Percentiles rank a stretch among this genome's conserved stretches.
Evolutionary conservation across 2,888 invertebrate species (phyloP).

Genomic region (Phyto melanocephala): DNA sequence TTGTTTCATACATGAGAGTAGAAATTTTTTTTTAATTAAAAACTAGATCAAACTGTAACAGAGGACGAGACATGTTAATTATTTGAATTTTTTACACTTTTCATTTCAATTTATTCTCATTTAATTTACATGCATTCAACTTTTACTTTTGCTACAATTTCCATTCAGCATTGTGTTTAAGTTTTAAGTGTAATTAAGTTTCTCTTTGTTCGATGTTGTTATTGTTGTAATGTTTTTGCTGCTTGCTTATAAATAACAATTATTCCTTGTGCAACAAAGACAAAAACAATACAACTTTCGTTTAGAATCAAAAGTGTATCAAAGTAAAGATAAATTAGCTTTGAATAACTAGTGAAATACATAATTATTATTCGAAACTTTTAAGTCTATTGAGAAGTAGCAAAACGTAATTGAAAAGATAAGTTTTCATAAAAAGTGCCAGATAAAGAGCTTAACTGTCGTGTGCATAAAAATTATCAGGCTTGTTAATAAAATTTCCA

Average conservation of each 20-base stretch:
- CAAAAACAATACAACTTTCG: conserved; percentile 3
- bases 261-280: neutral
- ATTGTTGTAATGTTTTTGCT: neutral
- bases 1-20: neutral
- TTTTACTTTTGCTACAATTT: conserved; percentile 28
- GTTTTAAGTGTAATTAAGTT: conserved; percentile 13
- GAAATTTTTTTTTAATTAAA: conserved; percentile 32
- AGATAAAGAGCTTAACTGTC: too few relatives aligned
- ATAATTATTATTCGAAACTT: neutral
- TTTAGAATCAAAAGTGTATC: neutral
- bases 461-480: too few relatives aligned
- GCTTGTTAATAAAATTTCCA: too few relatives aligned
- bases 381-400: neutral
- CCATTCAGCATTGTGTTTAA: conserved; percentile 22
- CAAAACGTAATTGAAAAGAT: neutral
- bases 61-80: conserved; percentile 48
- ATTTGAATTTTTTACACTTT: neutral
- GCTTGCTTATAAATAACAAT: neutral
- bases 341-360: neutral
- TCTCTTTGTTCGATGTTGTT: neutral
- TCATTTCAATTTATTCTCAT: conserved; percentile 1
- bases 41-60: conserved; percentile 6
- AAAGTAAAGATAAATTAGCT: neutral
- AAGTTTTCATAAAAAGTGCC: neutral
- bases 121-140: conserved; percentile 11